Evolutionary conservation across 2,797 vertebrate genomes (phyloP).

Genomic region (Tragopan temminckii): DNA sequence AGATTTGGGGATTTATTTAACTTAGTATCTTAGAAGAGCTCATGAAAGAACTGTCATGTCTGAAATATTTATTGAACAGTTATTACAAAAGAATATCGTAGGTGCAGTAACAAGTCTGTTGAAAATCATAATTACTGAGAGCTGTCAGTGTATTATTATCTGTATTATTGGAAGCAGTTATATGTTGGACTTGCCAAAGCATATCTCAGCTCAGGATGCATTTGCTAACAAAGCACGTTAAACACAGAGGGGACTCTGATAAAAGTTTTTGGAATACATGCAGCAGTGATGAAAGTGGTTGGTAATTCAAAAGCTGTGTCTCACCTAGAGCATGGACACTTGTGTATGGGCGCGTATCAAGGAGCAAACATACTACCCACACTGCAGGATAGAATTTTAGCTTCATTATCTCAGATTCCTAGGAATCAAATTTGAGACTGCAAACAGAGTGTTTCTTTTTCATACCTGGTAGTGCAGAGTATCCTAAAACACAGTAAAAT

Average conservation of each 20-base stretch:
- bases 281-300: background rate
- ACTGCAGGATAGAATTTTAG: background rate
- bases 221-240: background rate
- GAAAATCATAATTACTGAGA: background rate
- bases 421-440: background rate
- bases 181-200: background rate
- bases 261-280: background rate
- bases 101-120: background rate
- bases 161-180: background rate
- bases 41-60: background rate
- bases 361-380: background rate
- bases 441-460: background rate
- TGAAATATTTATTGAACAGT: conserved; percentile 4
- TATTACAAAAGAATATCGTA: background rate
- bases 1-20: background rate
- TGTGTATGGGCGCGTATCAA: fast-evolving
- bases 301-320: background rate
- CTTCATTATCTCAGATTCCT: background rate
- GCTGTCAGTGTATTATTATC: background rate
- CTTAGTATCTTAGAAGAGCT: background rate
- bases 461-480: background rate
- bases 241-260: background rate
- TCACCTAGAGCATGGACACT: background rate
- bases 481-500: background rate
- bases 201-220: background rate